These are phyloP conservation scores for Heliangelus exortis DNA, from an alignment of 2,797 vertebrate genomes.

Conservation along the genomic window DNA sequence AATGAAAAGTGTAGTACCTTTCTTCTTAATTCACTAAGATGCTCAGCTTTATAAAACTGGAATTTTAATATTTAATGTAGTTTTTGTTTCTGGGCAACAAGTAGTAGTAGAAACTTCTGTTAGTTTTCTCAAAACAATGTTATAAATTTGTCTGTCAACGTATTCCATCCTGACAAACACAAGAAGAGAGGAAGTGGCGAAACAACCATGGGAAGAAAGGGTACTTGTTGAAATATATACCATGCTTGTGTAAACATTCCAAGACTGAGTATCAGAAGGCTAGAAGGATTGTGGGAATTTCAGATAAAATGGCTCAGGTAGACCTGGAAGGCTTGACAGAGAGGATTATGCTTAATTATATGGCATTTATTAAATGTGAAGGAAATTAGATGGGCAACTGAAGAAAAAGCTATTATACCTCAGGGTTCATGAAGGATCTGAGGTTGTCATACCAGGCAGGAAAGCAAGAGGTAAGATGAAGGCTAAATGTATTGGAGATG, in stretches of 20 bases:
- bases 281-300: not conserved
- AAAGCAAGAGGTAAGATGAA: not conserved
- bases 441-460: not conserved
- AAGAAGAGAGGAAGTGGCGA: not conserved
- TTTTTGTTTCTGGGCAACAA: not conserved
- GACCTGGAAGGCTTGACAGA: not conserved
- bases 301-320: not conserved
- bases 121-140: not conserved
- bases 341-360: not conserved
- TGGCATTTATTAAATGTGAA: not conserved
- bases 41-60: not conserved
- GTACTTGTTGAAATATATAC: not conserved
- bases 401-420: not conserved
- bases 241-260: not conserved
- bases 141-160: not conserved
- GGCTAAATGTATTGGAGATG: not conserved
- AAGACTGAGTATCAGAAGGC: not conserved
- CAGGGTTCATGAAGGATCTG: not conserved
- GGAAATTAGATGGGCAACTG: not conserved
- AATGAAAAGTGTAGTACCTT: not conserved
- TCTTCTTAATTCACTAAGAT: not conserved
- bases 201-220: not conserved
- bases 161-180: not conserved
- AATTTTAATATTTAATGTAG: not conserved
- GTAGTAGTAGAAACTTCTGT: not conserved